phyloP scores from a whole-genome alignment of 2,797 vertebrate species.

The Arnoldichthys spilopterus region DNA sequence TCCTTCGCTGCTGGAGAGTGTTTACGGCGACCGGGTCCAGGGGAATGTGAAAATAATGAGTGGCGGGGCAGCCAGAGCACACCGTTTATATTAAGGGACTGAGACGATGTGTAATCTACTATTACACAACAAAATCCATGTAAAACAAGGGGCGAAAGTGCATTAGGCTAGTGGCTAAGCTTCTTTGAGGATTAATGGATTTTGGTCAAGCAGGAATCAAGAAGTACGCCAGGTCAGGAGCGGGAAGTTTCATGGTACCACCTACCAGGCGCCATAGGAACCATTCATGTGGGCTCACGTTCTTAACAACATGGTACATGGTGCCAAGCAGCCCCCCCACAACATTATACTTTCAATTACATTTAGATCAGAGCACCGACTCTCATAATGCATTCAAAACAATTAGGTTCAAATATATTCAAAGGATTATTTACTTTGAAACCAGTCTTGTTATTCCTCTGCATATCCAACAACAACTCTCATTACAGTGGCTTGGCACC shows the following conservation, averaged over 20 bases:
- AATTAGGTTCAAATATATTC: conserved; percentile 82
- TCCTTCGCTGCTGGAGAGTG: conserved; percentile 50
- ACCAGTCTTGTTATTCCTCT: conserved; percentile 79
- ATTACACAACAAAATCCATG: conserved; percentile 73
- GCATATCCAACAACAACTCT: conserved; percentile 81
- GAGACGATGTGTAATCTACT: conserved; percentile 66
- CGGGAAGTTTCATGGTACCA: conserved; percentile 57
- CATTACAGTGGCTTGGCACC: conserved; percentile 79
- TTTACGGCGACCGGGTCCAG: conserved; percentile 42
- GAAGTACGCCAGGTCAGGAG: conserved; percentile 68
- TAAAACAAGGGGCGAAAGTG: conserved; percentile 66
- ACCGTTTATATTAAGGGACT: conserved; percentile 64
- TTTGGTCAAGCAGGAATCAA: conserved; percentile 75
- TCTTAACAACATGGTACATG: conserved; percentile 65
- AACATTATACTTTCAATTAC: conserved; percentile 79
- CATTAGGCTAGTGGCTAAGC: conserved; percentile 64
- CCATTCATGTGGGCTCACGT: conserved; percentile 74
- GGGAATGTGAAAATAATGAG: conserved; percentile 50
- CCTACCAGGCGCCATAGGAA: conserved; percentile 68
- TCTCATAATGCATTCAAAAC: conserved; percentile 80
- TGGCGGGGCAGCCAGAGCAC: conserved; percentile 54
- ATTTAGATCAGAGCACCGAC: conserved; percentile 76
- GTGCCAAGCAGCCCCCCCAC: conserved; percentile 63
- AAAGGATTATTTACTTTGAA: conserved; percentile 84
- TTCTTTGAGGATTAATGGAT: conserved; percentile 78